These are phyloP conservation scores for Ruditapes philippinarum DNA, from an alignment of 1,140 invertebrate genomes.

Conservation along the genomic window DNA sequence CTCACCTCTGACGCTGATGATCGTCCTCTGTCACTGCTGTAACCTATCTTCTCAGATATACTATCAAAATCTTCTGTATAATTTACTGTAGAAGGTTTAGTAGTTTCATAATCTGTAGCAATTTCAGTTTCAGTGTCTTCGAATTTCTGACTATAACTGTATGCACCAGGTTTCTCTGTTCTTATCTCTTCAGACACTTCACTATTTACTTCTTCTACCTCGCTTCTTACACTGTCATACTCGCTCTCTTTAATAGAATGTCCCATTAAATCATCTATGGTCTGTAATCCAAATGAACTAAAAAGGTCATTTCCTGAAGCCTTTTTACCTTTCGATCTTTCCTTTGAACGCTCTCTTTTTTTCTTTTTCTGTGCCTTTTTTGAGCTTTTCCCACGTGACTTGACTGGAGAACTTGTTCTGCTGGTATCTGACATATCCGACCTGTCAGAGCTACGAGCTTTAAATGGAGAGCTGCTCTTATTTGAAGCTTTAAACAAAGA, in stretches of 20 bases:
- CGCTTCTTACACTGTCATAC: constrained; percentile 53
- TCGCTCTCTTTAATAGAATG: constrained; percentile 43
- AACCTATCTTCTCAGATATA: constrained; percentile 73
- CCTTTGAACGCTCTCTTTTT: constrained; percentile 31
- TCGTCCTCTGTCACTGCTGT: constrained; percentile 42
- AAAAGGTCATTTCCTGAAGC: constrained; percentile 63
- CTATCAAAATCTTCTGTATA: constrained; percentile 78
- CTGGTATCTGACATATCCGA: constrained; percentile 14
- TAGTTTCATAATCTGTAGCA: constrained; percentile 34
- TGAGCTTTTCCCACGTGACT: constrained; percentile 29
- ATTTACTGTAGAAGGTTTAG: constrained; percentile 28
- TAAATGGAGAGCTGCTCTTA: constrained; percentile 32
- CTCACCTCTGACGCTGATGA: constrained; percentile 63
- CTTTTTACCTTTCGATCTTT: constrained; percentile 34
- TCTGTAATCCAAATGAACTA: constrained; percentile 73
- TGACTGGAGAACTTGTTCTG: constrained; percentile 9
- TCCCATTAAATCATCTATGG: constrained; percentile 74
- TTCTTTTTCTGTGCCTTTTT: constrained; percentile 44
- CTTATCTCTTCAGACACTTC: constrained; percentile 61
- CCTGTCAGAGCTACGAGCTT: neutral
- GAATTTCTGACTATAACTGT: constrained; percentile 51
- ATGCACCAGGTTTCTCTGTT: constrained; percentile 41
- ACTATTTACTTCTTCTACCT: constrained; percentile 41
- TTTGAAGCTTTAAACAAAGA: constrained; percentile 28
- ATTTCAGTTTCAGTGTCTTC: constrained; percentile 65